Percentiles rank a stretch among this genome's conserved stretches.
These are phyloP conservation scores for Geococcyx californianus DNA, from an alignment of 2,113 vertebrate genomes.

Conservation along the genomic window DNA sequence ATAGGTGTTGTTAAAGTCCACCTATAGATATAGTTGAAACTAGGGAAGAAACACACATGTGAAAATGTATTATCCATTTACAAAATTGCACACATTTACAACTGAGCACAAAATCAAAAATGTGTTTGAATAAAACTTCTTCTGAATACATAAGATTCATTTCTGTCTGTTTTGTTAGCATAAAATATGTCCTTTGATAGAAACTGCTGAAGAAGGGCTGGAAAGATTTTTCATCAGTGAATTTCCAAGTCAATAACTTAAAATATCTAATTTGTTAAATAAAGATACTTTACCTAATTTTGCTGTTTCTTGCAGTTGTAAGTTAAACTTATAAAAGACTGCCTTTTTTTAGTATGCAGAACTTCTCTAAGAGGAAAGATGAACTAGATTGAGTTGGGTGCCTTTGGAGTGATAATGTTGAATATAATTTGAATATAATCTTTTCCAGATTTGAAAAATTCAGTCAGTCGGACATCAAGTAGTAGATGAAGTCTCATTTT, in stretches of 20 bases:
- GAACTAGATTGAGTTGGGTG: neutral
- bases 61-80: neutral
- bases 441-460: neutral
- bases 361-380: slow-evolving; percentile 43
- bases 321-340: slow-evolving; percentile 28
- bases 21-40: neutral
- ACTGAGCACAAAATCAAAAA: neutral
- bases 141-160: neutral
- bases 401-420: slow-evolving; percentile 19
- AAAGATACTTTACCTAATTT: slow-evolving; percentile 24
- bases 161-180: neutral
- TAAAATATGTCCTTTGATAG: neutral
- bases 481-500: slow-evolving; percentile 35
- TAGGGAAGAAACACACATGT: neutral
- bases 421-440: slow-evolving; percentile 27
- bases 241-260: slow-evolving; percentile 31
- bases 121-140: neutral
- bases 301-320: slow-evolving; percentile 29
- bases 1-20: neutral
- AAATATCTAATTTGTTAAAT: slow-evolving; percentile 42
- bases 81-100: neutral
- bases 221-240: neutral
- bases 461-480: neutral
- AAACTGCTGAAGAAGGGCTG: neutral
- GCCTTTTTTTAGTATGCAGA: neutral